Evolutionary conservation across 2,797 vertebrate species (phyloP).

Genomic region (Rousettus madagascariensis): DNA sequence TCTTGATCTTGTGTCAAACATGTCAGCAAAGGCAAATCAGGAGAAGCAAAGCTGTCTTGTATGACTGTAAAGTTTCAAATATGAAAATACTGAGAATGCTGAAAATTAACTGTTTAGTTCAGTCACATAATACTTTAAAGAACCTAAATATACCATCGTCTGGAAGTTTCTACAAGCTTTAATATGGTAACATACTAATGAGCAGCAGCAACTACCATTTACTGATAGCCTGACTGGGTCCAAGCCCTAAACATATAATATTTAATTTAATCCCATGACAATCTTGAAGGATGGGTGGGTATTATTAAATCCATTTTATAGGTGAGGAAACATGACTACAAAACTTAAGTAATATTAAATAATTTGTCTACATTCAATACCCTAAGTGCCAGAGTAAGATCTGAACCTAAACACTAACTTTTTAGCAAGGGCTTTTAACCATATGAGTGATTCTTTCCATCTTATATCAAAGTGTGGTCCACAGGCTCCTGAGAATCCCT

Average conservation of each 20-base stretch:
- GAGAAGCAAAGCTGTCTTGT: conserved; percentile 89
- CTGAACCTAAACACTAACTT: not conserved
- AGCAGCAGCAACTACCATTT: not conserved
- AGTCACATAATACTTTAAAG: conserved; percentile 46
- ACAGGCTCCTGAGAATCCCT: not conserved
- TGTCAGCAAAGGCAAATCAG: conserved; percentile 86
- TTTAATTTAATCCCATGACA: not conserved
- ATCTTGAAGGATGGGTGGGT: not conserved
- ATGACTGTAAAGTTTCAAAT: conserved; percentile 84
- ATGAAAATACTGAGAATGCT: conserved; percentile 33
- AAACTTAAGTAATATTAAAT: conserved; percentile 26
- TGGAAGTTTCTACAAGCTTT: conserved; percentile 33
- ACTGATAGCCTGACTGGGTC: not conserved
- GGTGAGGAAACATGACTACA: not conserved
- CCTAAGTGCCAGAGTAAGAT: not conserved
- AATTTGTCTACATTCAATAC: not conserved
- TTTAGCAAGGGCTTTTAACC: conserved; percentile 7
- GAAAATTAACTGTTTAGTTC: conserved; percentile 1
- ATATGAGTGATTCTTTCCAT: not conserved
- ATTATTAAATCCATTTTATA: not conserved
- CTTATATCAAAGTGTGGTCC: not conserved
- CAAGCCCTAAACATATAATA: not conserved
- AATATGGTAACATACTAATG: not conserved
- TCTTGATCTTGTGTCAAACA: conserved; percentile 78
- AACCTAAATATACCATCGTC: conserved; percentile 26